A percentile compares a stretch with the other conserved stretches of the same genome.
Evolutionary conservation across 1,140 invertebrate species (phyloP).

Genomic region (Meloidogyne chitwoodi): DNA sequence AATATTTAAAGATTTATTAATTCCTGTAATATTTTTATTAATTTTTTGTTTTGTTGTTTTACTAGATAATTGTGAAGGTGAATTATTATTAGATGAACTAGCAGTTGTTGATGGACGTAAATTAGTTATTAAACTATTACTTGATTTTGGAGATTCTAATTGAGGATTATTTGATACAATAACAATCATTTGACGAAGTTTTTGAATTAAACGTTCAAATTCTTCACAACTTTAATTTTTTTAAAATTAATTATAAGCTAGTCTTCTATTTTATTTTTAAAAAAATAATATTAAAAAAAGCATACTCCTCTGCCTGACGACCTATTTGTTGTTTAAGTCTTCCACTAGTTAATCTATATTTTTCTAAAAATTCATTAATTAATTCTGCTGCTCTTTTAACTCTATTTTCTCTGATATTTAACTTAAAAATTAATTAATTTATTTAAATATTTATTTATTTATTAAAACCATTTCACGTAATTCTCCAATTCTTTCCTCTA

Average conservation of each 20-base stretch:
- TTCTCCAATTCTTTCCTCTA: slow-evolving; percentile 25
- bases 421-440: neutral
- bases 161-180: neutral
- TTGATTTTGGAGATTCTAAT: neutral
- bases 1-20: neutral
- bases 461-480: slow-evolving; percentile 13
- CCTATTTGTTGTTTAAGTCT: slow-evolving; percentile 15
- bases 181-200: slow-evolving; percentile 13
- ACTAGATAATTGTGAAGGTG: neutral
- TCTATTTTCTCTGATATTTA: slow-evolving; percentile 9
- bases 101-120: neutral
- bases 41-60: neutral
- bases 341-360: slow-evolving; percentile 18
- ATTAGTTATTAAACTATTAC: neutral
- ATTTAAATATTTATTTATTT: neutral
- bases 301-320: slow-evolving; percentile 27
- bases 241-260: too few relatives aligned
- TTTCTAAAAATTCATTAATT: slow-evolving; percentile 19
- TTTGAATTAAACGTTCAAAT: slow-evolving; percentile 21
- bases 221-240: slow-evolving; percentile 6
- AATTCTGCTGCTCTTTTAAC: slow-evolving; percentile 1
- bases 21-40: neutral
- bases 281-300: neutral
- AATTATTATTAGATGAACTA: neutral
- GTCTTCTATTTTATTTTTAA: neutral